phyloP scores from a whole-genome alignment of 2,888 invertebrate genomes.

The Spodoptera picta region DNA sequence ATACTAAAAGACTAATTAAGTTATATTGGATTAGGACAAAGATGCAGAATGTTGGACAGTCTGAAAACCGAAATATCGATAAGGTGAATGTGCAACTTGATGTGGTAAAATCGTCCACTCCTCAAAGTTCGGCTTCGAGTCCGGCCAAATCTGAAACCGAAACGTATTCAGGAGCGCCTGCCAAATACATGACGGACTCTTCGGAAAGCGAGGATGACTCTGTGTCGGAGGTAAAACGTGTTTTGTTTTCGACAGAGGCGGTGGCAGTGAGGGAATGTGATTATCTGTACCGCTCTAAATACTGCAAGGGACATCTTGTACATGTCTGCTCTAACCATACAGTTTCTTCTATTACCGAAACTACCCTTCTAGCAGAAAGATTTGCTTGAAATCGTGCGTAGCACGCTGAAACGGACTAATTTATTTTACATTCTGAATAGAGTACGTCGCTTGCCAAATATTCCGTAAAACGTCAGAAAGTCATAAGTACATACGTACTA shows the following conservation, averaged over 20 bases:
- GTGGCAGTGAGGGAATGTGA: slow-evolving; percentile 87
- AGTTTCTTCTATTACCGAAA: slow-evolving; percentile 74
- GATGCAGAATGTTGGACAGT: slow-evolving; percentile 97
- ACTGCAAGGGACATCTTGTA: slow-evolving; percentile 92
- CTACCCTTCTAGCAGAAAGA: slow-evolving; percentile 67
- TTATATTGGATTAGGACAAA: slow-evolving; percentile 91
- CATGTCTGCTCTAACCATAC: slow-evolving; percentile 80
- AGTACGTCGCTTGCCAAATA: slow-evolving; percentile 88
- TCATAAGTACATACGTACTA: slow-evolving; percentile 87
- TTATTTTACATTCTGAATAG: slow-evolving; percentile 79
- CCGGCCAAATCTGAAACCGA: slow-evolving; percentile 95
- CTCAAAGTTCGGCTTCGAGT: slow-evolving; percentile 95
- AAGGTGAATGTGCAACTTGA: slow-evolving; percentile 93
- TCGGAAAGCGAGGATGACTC: slow-evolving; percentile 99
- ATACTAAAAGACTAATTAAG: slow-evolving; percentile 88
- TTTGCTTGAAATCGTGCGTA: slow-evolving; percentile 70
- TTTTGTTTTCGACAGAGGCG: slow-evolving; percentile 88
- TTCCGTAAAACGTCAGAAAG: slow-evolving; percentile 89
- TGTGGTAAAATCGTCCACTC: slow-evolving; percentile 93
- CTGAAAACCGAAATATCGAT: slow-evolving; percentile 95
- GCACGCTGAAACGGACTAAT: slow-evolving; percentile 77
- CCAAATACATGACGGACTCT: slow-evolving; percentile 97
- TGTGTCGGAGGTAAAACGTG: slow-evolving; percentile 96
- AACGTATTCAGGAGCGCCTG: slow-evolving; percentile 94
- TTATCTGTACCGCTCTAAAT: slow-evolving; percentile 89